Conservation (phyloP, 1,140 invertebrate genomes). For the Drosophila parabipectinata region DNA sequence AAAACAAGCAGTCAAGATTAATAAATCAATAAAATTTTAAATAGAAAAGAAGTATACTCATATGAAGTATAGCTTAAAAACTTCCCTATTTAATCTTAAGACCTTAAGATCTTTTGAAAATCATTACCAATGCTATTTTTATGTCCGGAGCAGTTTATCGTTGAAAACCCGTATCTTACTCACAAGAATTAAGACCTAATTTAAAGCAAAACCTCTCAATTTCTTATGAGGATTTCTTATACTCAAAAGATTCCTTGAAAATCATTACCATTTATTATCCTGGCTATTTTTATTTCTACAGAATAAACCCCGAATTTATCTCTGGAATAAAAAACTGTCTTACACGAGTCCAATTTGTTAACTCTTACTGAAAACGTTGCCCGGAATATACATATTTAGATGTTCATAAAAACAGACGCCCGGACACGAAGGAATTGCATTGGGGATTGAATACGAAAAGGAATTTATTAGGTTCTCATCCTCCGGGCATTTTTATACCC, state of each 20-base stretch:
- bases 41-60: too few relatives aligned
- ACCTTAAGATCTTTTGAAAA: too few relatives aligned
- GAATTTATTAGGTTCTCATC: conserved; percentile 29
- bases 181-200: too few relatives aligned
- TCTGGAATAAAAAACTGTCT: conserved; percentile 6
- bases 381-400: conserved; percentile 29
- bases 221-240: neutral
- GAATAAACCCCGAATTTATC: neutral
- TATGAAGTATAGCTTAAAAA: too few relatives aligned
- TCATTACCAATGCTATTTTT: too few relatives aligned
- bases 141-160: too few relatives aligned
- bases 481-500: neutral
- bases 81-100: too few relatives aligned
- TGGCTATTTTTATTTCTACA: neutral
- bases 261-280: conserved; percentile 1
- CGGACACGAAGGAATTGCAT: conserved; percentile 27
- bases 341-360: conserved; percentile 27
- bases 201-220: neutral
- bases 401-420: conserved; percentile 35
- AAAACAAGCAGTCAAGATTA: too few relatives aligned
- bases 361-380: conserved; percentile 12
- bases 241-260: neutral
- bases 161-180: too few relatives aligned
- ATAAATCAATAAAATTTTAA: too few relatives aligned
- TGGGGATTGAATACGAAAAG: conserved; percentile 20